These are phyloP conservation scores for Momotus momota DNA, from an alignment of 2,797 vertebrate species.

Conservation along the genomic window DNA sequence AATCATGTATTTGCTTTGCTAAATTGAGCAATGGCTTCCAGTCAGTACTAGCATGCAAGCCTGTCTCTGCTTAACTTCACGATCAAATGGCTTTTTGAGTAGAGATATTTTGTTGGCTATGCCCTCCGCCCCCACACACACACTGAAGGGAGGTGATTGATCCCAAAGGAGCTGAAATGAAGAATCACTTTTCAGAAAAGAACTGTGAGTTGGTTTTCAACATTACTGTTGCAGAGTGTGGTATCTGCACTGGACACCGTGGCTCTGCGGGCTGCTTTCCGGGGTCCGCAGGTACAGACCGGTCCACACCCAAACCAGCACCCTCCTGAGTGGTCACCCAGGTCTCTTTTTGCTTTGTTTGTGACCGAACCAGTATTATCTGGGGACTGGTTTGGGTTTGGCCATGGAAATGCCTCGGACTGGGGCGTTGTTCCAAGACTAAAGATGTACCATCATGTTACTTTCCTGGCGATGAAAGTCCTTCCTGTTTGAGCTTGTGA, in stretches of 20 bases:
- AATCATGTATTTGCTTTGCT: neutral
- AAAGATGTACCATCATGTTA: neutral
- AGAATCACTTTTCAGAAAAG: neutral
- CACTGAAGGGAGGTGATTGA: neutral
- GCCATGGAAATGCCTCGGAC: neutral
- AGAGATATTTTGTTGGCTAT: neutral
- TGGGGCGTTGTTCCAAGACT: neutral
- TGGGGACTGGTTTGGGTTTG: neutral
- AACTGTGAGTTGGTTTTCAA: fast-evolving
- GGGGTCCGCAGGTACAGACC: neutral
- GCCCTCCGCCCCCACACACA: neutral
- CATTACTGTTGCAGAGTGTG: neutral
- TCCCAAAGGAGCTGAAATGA: neutral
- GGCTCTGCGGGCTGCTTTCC: neutral
- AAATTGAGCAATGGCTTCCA: constrained; percentile 12
- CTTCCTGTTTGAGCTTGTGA: neutral
- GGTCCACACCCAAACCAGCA: neutral
- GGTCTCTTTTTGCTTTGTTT: neutral
- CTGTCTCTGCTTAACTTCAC: neutral
- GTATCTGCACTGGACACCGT: fast-evolving
- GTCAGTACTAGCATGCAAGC: neutral
- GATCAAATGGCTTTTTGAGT: neutral
- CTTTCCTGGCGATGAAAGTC: neutral
- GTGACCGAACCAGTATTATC: neutral
- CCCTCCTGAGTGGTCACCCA: neutral